These are phyloP conservation scores for Dinomys branickii DNA, from an alignment of 2,113 vertebrate species.

Conservation along the genomic window DNA sequence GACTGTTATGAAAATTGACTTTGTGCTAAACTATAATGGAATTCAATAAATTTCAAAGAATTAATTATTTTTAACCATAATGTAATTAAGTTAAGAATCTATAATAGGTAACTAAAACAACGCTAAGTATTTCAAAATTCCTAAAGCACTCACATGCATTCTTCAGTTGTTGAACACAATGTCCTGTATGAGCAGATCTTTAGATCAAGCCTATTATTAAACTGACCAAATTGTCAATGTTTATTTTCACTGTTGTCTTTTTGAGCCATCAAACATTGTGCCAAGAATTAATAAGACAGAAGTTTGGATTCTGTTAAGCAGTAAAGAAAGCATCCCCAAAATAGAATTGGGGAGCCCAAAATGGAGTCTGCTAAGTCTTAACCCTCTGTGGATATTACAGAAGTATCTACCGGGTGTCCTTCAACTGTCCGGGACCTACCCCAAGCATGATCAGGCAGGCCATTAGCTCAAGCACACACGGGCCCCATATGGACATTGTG, in stretches of 20 bases:
- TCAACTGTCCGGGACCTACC: background rate
- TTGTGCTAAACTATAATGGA: background rate
- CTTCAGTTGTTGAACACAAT: background rate
- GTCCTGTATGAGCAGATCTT: background rate
- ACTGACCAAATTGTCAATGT: background rate
- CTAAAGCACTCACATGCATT: background rate
- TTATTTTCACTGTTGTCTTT: background rate
- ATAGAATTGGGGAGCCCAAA: background rate
- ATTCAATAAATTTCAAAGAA: background rate
- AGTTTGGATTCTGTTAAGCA: background rate
- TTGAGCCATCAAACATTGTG: background rate
- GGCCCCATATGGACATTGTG: background rate
- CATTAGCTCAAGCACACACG: background rate
- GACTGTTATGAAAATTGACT: background rate
- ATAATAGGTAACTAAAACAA: background rate
- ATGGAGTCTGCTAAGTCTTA: background rate
- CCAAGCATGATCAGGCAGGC: background rate
- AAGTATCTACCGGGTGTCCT: background rate
- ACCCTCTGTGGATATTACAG: background rate
- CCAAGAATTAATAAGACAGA: background rate
- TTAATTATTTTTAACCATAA: background rate
- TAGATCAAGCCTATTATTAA: background rate
- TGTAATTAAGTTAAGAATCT: conserved; percentile 21
- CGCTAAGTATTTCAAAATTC: background rate
- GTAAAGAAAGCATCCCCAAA: background rate